A percentile compares a stretch with the other conserved stretches of the same genome.
Conservation (phyloP, 1,140 invertebrate genomes). For the Eueides isabella region DNA sequence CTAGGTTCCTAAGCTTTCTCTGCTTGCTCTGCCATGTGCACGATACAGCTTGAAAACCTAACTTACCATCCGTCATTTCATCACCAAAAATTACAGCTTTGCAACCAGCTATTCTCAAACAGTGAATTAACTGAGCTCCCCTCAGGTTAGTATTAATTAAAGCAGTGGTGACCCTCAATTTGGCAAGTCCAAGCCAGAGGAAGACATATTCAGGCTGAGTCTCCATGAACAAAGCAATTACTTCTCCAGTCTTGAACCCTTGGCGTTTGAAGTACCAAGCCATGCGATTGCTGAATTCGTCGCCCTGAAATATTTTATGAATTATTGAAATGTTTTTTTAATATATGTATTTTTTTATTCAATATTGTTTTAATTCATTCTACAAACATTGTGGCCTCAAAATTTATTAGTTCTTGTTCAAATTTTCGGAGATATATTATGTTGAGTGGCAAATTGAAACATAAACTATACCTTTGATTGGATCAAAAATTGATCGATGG, state of each 20-base stretch:
- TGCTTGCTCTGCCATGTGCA: too few relatives aligned
- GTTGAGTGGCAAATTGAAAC: too few relatives aligned
- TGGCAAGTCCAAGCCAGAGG: constrained; percentile 94
- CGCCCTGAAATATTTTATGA: constrained; percentile 80
- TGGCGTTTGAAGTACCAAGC: constrained; percentile 88
- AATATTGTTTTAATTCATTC: too few relatives aligned
- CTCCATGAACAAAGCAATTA: constrained; percentile 93
- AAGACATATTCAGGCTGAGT: constrained; percentile 91
- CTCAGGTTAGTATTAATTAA: constrained; percentile 94
- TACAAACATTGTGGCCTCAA: too few relatives aligned
- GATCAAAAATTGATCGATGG: too few relatives aligned
- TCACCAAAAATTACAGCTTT: constrained; percentile 90
- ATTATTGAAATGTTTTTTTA: too few relatives aligned
- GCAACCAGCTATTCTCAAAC: constrained; percentile 88
- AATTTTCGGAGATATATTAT: too few relatives aligned
- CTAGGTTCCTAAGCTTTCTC: too few relatives aligned
- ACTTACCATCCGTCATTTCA: constrained; percentile 84
- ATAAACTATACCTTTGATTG: too few relatives aligned
- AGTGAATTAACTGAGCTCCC: constrained; percentile 89
- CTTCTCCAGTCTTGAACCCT: constrained; percentile 88
- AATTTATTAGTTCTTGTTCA: too few relatives aligned
- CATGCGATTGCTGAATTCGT: constrained; percentile 89
- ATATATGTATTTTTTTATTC: too few relatives aligned
- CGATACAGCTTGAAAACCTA: too few relatives aligned
- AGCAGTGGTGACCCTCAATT: constrained; percentile 92